Evolutionary conservation across 2,113 vertebrate species (phyloP).

Genomic region (Pungitius pungitius): DNA sequence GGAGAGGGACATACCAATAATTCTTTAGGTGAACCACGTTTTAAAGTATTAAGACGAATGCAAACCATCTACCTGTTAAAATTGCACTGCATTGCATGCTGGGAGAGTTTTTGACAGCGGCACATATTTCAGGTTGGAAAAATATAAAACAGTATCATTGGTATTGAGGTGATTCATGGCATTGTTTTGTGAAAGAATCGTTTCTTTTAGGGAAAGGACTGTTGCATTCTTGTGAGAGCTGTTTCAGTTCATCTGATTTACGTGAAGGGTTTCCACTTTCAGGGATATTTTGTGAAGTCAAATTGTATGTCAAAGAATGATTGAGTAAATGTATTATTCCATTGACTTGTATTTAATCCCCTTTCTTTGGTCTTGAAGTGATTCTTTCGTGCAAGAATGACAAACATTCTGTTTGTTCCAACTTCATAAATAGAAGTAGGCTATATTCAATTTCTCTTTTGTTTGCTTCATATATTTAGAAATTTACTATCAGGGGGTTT

Average conservation of each 20-base stretch:
- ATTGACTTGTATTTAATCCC: neutral
- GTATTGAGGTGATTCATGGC: constrained; percentile 4
- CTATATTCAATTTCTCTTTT: neutral
- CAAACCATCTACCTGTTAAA: neutral
- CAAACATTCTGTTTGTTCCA: neutral
- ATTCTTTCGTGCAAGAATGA: neutral
- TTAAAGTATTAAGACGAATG: neutral
- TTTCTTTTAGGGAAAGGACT: neutral
- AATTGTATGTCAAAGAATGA: neutral
- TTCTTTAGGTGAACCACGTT: neutral
- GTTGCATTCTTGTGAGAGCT: neutral
- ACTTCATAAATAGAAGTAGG: neutral
- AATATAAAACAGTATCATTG: neutral
- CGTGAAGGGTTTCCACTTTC: neutral
- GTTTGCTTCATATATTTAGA: neutral
- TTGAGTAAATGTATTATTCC: neutral
- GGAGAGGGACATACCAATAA: neutral
- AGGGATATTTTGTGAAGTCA: neutral
- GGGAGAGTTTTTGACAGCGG: neutral
- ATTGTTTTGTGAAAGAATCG: neutral
- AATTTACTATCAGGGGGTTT: neutral
- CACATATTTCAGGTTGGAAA: neutral
- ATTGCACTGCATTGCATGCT: neutral
- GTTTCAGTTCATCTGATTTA: neutral
- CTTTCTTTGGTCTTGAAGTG: neutral